Percentiles rank a stretch among this genome's conserved stretches.
These are phyloP conservation scores for Myoxocephalus aenaeus DNA, from an alignment of 2,797 vertebrate genomes.

Conservation along the genomic window DNA sequence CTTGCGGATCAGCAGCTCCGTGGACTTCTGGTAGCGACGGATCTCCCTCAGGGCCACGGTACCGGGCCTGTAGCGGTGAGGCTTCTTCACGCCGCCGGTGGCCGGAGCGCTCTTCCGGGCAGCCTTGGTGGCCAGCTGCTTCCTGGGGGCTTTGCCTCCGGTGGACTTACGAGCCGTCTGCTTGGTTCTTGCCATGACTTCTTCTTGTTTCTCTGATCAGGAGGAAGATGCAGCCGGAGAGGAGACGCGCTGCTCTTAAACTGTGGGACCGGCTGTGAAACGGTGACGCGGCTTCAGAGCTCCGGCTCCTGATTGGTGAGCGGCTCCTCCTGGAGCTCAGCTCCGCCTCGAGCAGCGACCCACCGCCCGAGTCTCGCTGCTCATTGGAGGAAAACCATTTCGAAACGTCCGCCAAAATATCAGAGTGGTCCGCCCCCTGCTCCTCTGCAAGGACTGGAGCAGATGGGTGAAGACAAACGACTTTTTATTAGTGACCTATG, in stretches of 20 bases:
- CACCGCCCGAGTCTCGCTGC: neutral
- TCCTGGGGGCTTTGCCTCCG: conserved; percentile 2
- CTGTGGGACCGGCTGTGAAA: neutral
- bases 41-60: conserved; percentile 5
- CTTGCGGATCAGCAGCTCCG: conserved; percentile 13
- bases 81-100: conserved; percentile 10
- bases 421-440: neutral
- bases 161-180: neutral
- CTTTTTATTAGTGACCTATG: too few relatives aligned
- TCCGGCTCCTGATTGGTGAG: conserved; percentile 12
- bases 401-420: neutral
- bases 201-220: neutral
- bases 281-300: neutral
- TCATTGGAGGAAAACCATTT: neutral
- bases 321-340: neutral
- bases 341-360: neutral
- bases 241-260: neutral
- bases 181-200: conserved; percentile 2
- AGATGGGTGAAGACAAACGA: too few relatives aligned
- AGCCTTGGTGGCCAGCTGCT: conserved; percentile 8
- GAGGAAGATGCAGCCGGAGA: neutral
- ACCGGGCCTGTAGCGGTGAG: conserved; percentile 2
- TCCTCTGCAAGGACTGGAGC: too few relatives aligned
- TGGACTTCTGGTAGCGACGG: conserved; percentile 5
- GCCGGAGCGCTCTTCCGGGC: conserved; percentile 7